Evolutionary conservation across 1,140 invertebrate genomes (phyloP).

Genomic region (Drosophila saltans): DNA sequence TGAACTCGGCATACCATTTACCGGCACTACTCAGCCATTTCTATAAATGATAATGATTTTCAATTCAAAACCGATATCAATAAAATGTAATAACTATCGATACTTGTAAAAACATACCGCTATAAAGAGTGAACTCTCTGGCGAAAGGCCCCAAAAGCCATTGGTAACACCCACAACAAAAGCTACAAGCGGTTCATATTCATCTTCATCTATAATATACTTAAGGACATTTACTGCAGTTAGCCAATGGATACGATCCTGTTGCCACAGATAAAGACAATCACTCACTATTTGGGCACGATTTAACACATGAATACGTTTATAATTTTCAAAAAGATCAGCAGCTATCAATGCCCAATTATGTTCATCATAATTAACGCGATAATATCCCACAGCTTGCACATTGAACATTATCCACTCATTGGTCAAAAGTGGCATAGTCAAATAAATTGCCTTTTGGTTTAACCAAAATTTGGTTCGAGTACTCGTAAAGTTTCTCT

Average conservation of each 20-base stretch:
- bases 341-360: slow-evolving; percentile 87
- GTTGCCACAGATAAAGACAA: slow-evolving; percentile 86
- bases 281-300: slow-evolving; percentile 91
- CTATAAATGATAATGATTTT: slow-evolving; percentile 18
- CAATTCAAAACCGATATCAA: background rate
- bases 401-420: slow-evolving; percentile 87
- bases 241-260: background rate
- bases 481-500: slow-evolving; percentile 86
- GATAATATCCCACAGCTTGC: slow-evolving; percentile 86
- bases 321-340: slow-evolving; percentile 84
- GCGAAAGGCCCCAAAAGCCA: slow-evolving; percentile 36
- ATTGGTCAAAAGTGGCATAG: slow-evolving; percentile 63
- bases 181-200: slow-evolving; percentile 39
- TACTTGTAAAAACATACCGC: slow-evolving; percentile 21
- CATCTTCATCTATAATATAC: slow-evolving; percentile 44
- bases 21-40: slow-evolving; percentile 42
- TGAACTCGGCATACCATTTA: slow-evolving; percentile 53
- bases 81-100: background rate
- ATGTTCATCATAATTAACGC: slow-evolving; percentile 88
- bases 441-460: slow-evolving; percentile 69
- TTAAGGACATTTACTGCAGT: slow-evolving; percentile 38
- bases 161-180: slow-evolving; percentile 42
- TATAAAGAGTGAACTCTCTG: slow-evolving; percentile 28
- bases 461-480: slow-evolving; percentile 85
- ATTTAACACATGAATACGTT: slow-evolving; percentile 87